Base-by-base conservation (phyloP, 2,888 invertebrate species). In the Drosophila mimica region DNA sequence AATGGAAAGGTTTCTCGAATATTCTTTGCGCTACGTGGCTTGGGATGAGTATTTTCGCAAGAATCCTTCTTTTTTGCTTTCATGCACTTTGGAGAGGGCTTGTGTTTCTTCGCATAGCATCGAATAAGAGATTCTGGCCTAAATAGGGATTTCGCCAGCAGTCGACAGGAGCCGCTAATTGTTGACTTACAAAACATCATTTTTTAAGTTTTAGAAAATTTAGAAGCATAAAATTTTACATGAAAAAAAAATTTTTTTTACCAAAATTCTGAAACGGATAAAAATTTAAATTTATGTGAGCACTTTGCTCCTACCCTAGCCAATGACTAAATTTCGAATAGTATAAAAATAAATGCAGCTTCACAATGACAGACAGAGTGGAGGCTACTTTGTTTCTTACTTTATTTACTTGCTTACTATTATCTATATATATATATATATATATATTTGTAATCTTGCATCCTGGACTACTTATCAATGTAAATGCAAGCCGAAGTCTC, bases 381-480 rank as follows among this genome's bases (percentile, higher is more conserved):
- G 0, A 9, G 33, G 15, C 57, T 69, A 49, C 70, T 38, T 11
- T 25, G 9, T 15, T 34, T 0, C 2, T 20, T 20, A 4, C n/a
- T n/a, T 4, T 33, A n/a, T 1, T 33, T n/a, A 34, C 13, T 1
- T 15, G 8, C 1, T 15, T 34, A 15, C 8, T 11, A 11, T 43
- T 11, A 13, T 3, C 57, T 13, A 8, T 15, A 17, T 53, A 25
- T 49, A 2, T 48, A 13, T 25, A 25, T n/a, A n/a, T n/a, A n/a
- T n/a, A n/a, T n/a, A n/a, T n/a, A n/a, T n/a, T n/a, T n/a, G n/a
- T n/a, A n/a, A n/a, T n/a, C 9, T 33, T 49, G 56, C 33, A 31
- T 30, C 30, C 46, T 46, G 15, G 40, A 43, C 78, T 70, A 67
- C 74, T 86, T 86, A 76, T 49, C 79, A 69, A 84, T 88, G 84